Base-by-base conservation (phyloP, 2,888 invertebrate species). In the Ceraclea dissimilis region DNA sequence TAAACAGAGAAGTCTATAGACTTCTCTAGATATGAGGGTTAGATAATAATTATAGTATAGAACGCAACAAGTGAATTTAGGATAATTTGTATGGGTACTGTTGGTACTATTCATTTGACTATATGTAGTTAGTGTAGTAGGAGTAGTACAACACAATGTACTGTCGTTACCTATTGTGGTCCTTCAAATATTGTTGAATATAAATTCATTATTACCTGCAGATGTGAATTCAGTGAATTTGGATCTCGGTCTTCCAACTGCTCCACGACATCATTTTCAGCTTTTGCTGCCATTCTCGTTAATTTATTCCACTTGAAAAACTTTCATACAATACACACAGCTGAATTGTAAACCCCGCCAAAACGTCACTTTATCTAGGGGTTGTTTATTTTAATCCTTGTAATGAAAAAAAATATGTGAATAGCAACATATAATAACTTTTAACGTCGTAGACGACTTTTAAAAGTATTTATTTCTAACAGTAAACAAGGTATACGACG, bases 191-290 rank as follows among this genome's bases (percentile, higher is more conserved):
- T 26, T 6, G 26, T 26, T 26, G 4, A 6, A 43, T 43, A 46
- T 46, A 46, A 46, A 46, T 11, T 19, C 2, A 43, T 43, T n/a
- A n/a, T 19, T 19, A 86, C 88, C 81, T 86, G 84, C 50, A 88
- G 73, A 68, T 87, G 85, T 58, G 80, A 79, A 66, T 86, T 87
- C 60, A 88, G 68, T 59, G 76, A 79, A 64, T 85, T 84, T 1
- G 88, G 88, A 66, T 88, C 87, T 60, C 87, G 70, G 64, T 86
- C 85, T 64, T 85, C 85, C 58, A 86, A 70, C 51, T 82, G 77
- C 46, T 76, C 74, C 5, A 69, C 69, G 43, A 73, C 70, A 2
- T 65, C 70, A 52, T 69, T 75, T 43, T 74, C 76, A 50, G 76
- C 71, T 61, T 79, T 79, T 2, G 67, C 63, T 16, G 39, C 39